Evolutionary conservation across 2,888 invertebrate genomes (phyloP).

Genomic region (Drosophila meridiana): DNA sequence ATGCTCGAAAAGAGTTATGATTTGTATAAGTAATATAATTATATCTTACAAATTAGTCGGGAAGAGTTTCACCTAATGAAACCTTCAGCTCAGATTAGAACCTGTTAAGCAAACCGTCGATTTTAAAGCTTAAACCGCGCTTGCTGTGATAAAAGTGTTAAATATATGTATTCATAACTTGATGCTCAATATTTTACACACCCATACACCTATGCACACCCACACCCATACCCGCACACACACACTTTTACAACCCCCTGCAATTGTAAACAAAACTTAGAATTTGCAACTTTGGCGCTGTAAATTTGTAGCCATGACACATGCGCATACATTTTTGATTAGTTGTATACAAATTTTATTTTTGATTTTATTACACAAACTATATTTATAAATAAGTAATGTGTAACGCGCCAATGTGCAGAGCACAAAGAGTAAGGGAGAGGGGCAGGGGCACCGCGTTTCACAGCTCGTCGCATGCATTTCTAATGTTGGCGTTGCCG

Average conservation of each 20-base stretch:
- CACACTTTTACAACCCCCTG: too few species aligned
- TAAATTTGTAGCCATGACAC: constrained; percentile 46
- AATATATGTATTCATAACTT: constrained; percentile 6
- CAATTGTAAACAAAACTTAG: constrained; percentile 66
- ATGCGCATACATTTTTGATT: constrained; percentile 62
- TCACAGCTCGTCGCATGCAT: constrained; percentile 68
- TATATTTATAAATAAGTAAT: constrained; percentile 55
- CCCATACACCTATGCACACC: background rate
- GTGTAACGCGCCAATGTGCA: constrained; percentile 44
- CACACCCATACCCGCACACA: background rate
- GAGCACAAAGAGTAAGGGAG: background rate
- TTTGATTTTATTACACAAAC: constrained; percentile 70
- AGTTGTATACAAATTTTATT: constrained; percentile 59
- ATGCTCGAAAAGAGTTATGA: too few species aligned
- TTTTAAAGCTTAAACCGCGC: constrained; percentile 4
- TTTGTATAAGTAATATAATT: too few species aligned
- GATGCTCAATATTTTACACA: constrained; percentile 8
- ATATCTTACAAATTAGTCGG: too few species aligned
- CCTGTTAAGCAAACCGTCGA: background rate
- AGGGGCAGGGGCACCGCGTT: background rate
- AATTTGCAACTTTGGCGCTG: constrained; percentile 45
- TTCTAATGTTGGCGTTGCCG: constrained; percentile 46
- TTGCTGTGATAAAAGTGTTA: background rate
- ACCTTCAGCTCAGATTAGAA: background rate
- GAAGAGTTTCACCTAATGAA: background rate